Base-by-base conservation (phyloP, 2,797 vertebrate genomes). In the Platyrinchus mystaceus region DNA sequence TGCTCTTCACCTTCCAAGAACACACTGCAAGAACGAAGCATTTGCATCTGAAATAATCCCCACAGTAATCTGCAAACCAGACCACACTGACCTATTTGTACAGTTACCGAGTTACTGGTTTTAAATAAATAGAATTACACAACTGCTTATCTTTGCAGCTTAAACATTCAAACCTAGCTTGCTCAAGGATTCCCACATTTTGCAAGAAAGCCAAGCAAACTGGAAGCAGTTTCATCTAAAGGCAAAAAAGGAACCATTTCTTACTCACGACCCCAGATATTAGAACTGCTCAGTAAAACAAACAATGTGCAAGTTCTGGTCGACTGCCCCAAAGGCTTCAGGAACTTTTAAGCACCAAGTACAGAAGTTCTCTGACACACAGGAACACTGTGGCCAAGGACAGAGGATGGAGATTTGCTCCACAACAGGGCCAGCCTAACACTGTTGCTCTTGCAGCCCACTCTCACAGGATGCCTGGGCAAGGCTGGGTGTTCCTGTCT, bases 221-320 rank as follows among this genome's bases (percentile, higher is more conserved):
- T 74, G 84, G 68, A 87, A 95, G 41, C 49, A 85, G 58, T 62
- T 83, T 64, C 73, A 90, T 59, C 80, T 84, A 73, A 74, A 77
- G 39, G 41, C 68, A 94, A 85, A 92, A 92, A 66, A 79, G 63
- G 89, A 95, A 93, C 53, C 28, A 30, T 64, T 50, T 64, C 64
- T 80, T 90, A 81, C 81, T 87, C 76, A 90, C 50, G 80, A 76
- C 46, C 84, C 74, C 92, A 94, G 76, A 60, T 21, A 86, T 7
- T 16, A 85, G 66, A 96, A 89, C 37, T 68, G 84, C 84, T 89
- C 63, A 76, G 84, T 53, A 87, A 92, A 90, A 75, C 84, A 90
- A 81, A 63, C 36, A 60, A 13, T 15, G 49, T 77, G 68, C 83
- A 89, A 76, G 52, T 17, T 68, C 47, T 79, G 62, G 22, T 23